A percentile compares a stretch with the other conserved stretches of the same genome.
phyloP scores from a whole-genome alignment of 1,140 invertebrate species.

The Drosophila sproati region DNA sequence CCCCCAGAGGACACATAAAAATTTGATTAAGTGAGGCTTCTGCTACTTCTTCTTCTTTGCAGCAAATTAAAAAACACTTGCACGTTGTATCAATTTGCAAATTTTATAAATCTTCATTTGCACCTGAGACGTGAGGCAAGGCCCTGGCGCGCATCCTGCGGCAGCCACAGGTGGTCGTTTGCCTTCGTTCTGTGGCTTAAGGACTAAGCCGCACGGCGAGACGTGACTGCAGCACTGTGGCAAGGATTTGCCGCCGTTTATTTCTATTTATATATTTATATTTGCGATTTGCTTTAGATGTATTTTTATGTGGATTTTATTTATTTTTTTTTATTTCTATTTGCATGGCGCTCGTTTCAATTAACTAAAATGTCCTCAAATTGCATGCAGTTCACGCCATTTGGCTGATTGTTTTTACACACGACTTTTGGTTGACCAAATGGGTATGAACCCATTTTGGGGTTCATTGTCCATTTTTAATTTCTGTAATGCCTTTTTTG shows the following conservation, averaged over 20 bases:
- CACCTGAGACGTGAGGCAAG: slow-evolving; percentile 67
- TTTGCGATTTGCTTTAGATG: slow-evolving; percentile 39
- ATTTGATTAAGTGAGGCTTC: slow-evolving; percentile 63
- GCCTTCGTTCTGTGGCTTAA: slow-evolving; percentile 27
- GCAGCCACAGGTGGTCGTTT: slow-evolving; percentile 65
- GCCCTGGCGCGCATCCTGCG: slow-evolving; percentile 37
- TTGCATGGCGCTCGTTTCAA: slow-evolving; percentile 71
- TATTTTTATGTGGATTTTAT: not conserved
- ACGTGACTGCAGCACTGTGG: slow-evolving; percentile 60
- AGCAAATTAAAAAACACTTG: slow-evolving; percentile 67
- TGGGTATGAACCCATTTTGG: slow-evolving; percentile 26
- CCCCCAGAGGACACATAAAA: slow-evolving; percentile 67
- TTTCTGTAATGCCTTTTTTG: slow-evolving; percentile 73
- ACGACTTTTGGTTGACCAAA: slow-evolving; percentile 69
- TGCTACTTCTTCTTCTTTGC: slow-evolving; percentile 1
- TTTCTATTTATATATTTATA: slow-evolving; percentile 57
- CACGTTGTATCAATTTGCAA: slow-evolving; percentile 78
- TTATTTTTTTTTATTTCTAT: slow-evolving; percentile 16
- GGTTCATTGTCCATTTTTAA: slow-evolving; percentile 78
- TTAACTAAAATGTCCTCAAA: slow-evolving; percentile 70
- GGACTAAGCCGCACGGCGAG: slow-evolving; percentile 38
- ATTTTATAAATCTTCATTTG: slow-evolving; percentile 83
- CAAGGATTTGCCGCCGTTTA: slow-evolving; percentile 62
- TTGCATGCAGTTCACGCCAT: slow-evolving; percentile 64
- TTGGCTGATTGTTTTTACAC: slow-evolving; percentile 68